These are phyloP conservation scores for Stichopus horrens DNA, from an alignment of 53 echinoderm and acorn worm genomes.

Conservation along the genomic window DNA sequence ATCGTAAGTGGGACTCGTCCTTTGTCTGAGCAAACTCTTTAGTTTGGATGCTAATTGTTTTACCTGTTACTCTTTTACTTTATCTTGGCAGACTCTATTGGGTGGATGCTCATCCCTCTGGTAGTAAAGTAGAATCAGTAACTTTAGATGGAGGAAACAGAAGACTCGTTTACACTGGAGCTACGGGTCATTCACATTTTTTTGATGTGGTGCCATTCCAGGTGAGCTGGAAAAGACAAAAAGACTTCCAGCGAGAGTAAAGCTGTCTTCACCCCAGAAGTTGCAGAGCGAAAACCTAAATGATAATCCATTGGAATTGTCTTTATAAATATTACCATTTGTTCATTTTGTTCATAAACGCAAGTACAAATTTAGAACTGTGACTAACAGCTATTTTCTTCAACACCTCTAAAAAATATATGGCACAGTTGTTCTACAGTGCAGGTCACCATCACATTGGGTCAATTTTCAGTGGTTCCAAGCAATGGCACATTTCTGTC, in stretches of 20 bases:
- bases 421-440: no score
- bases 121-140: conserved; percentile 59
- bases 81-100: conserved; percentile 64
- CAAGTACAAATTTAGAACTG: not conserved
- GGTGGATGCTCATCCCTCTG: conserved; percentile 67
- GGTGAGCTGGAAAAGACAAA: conserved; percentile 42
- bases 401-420: not conserved
- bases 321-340: not conserved
- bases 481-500: no score
- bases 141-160: conserved; percentile 62
- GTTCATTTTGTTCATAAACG: not conserved
- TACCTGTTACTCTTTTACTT: no score
- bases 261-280: not conserved
- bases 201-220: conserved; percentile 75
- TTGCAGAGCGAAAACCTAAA: not conserved
- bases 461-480: no score
- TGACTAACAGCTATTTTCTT: not conserved
- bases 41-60: no score
- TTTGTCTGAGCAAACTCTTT: no score
- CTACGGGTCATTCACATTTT: conserved; percentile 53
- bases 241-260: not conserved
- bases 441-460: no score
- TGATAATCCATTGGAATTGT: no score
- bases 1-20: no score
- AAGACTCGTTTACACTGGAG: conserved; percentile 46